These are phyloP conservation scores for Barbus barbus DNA, from an alignment of 2,113 vertebrate genomes.

Conservation along the genomic window DNA sequence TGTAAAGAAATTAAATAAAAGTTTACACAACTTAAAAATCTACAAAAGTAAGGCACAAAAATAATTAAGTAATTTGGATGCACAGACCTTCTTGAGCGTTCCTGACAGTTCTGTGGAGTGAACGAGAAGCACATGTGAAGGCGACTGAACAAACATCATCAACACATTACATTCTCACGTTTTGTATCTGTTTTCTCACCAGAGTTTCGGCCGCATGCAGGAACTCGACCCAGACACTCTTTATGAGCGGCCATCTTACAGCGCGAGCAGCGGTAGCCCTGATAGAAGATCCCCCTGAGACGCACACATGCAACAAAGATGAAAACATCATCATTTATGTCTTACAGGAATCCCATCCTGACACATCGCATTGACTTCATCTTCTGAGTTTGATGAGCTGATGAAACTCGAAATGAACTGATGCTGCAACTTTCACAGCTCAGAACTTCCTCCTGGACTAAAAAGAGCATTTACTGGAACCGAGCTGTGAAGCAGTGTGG, in stretches of 20 bases:
- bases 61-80: background rate
- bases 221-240: conserved; percentile 88
- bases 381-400: too few species aligned
- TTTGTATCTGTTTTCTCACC: conserved; percentile 66
- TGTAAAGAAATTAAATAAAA: background rate
- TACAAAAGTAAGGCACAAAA: background rate
- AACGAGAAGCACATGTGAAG: background rate
- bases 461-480: too few species aligned
- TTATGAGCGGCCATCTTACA: conserved; percentile 91
- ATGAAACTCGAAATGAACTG: background rate
- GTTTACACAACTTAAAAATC: background rate
- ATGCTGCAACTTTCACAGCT: background rate
- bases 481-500: background rate
- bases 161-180: background rate
- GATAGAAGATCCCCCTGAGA: conserved; percentile 88
- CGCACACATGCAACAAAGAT: too few species aligned
- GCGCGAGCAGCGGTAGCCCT: conserved; percentile 88
- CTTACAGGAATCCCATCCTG: background rate
- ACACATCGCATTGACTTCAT: too few species aligned
- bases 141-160: background rate
- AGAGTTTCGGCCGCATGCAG: conserved; percentile 78
- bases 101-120: conserved; percentile 32
- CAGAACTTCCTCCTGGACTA: background rate
- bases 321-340: too few species aligned
- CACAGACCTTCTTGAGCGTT: conserved; percentile 50